Evolutionary conservation across 2,888 invertebrate genomes (phyloP).

Genomic region (Netelia fuscicornis): DNA sequence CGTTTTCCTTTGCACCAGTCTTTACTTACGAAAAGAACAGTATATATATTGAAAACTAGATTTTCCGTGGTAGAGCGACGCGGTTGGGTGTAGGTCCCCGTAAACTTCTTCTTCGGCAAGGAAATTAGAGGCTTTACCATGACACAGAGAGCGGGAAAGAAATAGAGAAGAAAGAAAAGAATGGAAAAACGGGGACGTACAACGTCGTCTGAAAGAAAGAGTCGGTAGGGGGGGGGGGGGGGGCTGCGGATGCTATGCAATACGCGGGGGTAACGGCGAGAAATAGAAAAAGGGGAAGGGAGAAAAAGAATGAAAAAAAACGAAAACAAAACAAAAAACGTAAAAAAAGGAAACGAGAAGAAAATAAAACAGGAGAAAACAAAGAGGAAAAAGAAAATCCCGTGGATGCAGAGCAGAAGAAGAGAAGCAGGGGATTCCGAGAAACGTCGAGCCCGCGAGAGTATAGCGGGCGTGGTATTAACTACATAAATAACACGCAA

Average conservation of each 20-base stretch:
- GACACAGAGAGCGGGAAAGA: constrained; percentile 23
- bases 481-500: constrained; percentile 80
- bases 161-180: constrained; percentile 38
- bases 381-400: constrained; percentile 32
- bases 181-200: constrained; percentile 55
- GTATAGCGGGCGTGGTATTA: constrained; percentile 80
- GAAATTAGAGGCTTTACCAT: constrained; percentile 76
- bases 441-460: constrained; percentile 73
- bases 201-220: constrained; percentile 73
- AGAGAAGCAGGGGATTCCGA: constrained; percentile 73
- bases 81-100: constrained; percentile 62
- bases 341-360: constrained; percentile 57
- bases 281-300: constrained; percentile 38
- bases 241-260: constrained; percentile 18
- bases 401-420: constrained; percentile 60
- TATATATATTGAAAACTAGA: constrained; percentile 18
- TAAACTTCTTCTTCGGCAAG: constrained; percentile 71
- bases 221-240: neutral
- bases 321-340: constrained; percentile 38
- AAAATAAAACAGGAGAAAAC: constrained; percentile 52
- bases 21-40: constrained; percentile 1
- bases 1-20: neutral
- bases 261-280: constrained; percentile 36
- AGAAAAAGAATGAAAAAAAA: constrained; percentile 22
- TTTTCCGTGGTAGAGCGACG: constrained; percentile 57